These are phyloP conservation scores for Germaria angustata DNA, from an alignment of 2,888 invertebrate genomes.

Conservation along the genomic window DNA sequence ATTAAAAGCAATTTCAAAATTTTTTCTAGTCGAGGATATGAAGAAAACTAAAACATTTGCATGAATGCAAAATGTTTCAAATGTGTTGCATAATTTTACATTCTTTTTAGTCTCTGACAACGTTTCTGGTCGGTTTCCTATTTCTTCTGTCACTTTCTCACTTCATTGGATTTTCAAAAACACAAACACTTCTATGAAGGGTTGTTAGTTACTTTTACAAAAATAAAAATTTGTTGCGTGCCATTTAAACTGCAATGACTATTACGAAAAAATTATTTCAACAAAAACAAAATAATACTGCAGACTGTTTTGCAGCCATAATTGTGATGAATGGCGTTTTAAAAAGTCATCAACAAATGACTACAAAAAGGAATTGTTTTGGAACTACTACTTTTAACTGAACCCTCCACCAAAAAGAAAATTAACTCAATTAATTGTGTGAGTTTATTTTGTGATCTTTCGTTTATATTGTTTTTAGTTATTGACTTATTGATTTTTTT, in stretches of 20 bases:
- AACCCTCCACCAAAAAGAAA: constrained; percentile 26
- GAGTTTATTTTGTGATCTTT: constrained; percentile 25
- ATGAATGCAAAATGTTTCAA: no score
- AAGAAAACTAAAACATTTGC: no score
- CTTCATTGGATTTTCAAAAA: constrained; percentile 17
- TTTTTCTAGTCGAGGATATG: no score
- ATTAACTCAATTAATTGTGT: constrained; percentile 59
- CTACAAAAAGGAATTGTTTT: constrained; percentile 45
- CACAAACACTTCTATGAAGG: constrained; percentile 1
- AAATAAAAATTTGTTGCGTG: constrained; percentile 33
- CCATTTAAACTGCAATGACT: constrained; percentile 59
- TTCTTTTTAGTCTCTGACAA: neutral
- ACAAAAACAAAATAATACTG: constrained; percentile 11
- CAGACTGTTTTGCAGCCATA: constrained; percentile 69
- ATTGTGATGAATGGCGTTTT: constrained; percentile 77
- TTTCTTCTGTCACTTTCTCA: constrained; percentile 43
- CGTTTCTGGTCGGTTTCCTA: constrained; percentile 39
- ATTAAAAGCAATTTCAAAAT: no score
- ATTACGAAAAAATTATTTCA: neutral
- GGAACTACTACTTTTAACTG: neutral
- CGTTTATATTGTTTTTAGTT: neutral
- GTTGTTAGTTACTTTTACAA: constrained; percentile 15
- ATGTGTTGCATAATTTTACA: neutral
- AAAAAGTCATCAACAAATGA: constrained; percentile 64
- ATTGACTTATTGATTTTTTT: no score